Percentiles rank a stretch among this genome's conserved stretches.
phyloP scores from a whole-genome alignment of 1,140 invertebrate species.

The Anadara kagoshimensis region DNA sequence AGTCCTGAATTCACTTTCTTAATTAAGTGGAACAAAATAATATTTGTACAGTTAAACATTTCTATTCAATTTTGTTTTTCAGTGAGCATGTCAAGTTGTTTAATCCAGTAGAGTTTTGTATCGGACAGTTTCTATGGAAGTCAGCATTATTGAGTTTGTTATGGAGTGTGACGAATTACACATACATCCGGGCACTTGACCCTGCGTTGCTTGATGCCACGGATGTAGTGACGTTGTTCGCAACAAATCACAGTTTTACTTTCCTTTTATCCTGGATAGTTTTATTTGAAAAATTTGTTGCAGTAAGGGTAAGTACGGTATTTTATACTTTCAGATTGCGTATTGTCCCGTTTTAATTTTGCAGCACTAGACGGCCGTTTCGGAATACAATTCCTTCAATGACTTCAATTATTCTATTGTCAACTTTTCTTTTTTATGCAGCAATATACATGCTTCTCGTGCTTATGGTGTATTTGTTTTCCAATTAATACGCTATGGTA shows the following conservation, averaged over 20 bases:
- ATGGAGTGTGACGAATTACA: slow-evolving; percentile 94
- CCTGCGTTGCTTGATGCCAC: slow-evolving; percentile 87
- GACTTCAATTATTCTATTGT: too few relatives aligned
- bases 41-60: background rate
- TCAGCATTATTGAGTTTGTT: slow-evolving; percentile 91
- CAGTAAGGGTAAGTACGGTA: slow-evolving; percentile 72
- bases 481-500: too few relatives aligned
- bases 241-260: slow-evolving; percentile 93
- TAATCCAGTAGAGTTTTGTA: slow-evolving; percentile 59
- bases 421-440: too few relatives aligned
- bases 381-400: too few relatives aligned
- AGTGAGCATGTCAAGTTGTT: slow-evolving; percentile 65
- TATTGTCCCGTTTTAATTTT: too few relatives aligned
- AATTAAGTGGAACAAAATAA: background rate
- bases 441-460: too few relatives aligned
- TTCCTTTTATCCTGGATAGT: slow-evolving; percentile 97
- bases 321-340: too few relatives aligned
- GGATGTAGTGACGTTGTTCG: slow-evolving; percentile 93
- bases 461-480: too few relatives aligned
- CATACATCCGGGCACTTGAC: slow-evolving; percentile 83
- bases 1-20: background rate
- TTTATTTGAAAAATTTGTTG: slow-evolving; percentile 96
- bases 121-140: slow-evolving; percentile 73
- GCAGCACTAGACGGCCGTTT: too few relatives aligned
- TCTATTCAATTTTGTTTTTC: slow-evolving; percentile 30